Conservation (phyloP, 2,888 invertebrate species). For the Caenorhabditis doughertyi region DNA sequence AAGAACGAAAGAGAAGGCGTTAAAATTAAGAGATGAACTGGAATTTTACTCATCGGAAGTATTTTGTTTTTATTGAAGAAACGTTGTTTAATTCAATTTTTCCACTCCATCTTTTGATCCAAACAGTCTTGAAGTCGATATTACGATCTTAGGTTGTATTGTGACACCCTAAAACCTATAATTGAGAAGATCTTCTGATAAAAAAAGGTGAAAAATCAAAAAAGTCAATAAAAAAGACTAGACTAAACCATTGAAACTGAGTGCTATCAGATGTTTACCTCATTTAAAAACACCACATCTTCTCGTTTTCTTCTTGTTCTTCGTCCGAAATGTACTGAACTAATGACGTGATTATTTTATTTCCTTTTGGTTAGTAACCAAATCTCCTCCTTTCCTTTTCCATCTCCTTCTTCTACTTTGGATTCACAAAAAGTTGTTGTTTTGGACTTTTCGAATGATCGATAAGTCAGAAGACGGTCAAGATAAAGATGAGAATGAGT, state of each 20-base stretch:
- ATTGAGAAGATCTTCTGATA: neutral
- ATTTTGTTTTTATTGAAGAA: too few relatives aligned
- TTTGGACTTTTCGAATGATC: conserved; percentile 31
- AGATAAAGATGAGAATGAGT: conserved; percentile 11
- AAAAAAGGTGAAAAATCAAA: conserved; percentile 5
- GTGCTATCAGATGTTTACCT: neutral
- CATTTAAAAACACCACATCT: neutral
- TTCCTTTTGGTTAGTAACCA: neutral
- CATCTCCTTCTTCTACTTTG: neutral
- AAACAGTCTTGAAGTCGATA: too few relatives aligned
- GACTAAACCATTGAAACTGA: neutral
- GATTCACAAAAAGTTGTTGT: neutral
- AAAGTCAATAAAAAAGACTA: conserved; percentile 1
- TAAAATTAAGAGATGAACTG: conserved; percentile 2
- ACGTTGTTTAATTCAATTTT: neutral
- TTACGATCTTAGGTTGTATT: too few relatives aligned
- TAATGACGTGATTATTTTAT: conserved; percentile 13
- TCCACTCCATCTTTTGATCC: neutral
- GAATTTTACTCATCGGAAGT: neutral
- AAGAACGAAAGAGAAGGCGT: conserved; percentile 23
- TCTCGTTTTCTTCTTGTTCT: neutral
- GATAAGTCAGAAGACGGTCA: conserved; percentile 4
- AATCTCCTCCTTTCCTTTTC: neutral
- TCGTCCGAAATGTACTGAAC: conserved; percentile 2
- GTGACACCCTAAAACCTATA: too few relatives aligned